Conservation (phyloP, 2,113 vertebrate species). For the Oncorhynchus clarkii region DNA sequence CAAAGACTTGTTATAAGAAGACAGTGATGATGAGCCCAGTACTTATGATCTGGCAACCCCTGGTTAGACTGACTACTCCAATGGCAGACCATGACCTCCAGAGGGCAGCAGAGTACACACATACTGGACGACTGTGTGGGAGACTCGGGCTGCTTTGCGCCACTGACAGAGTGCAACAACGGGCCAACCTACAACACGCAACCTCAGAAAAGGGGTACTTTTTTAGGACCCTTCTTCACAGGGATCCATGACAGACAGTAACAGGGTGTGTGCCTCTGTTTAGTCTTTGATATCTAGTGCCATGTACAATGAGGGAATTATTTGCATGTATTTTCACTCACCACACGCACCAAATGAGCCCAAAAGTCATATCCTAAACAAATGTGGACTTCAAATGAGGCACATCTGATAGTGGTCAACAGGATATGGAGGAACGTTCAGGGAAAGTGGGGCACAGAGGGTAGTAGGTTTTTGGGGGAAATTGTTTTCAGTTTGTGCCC, state of each 20-base stretch:
- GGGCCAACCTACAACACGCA: background rate
- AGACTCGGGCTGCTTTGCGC: background rate
- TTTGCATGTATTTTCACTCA: too few species aligned
- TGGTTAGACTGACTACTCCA: background rate
- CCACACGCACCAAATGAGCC: too few species aligned
- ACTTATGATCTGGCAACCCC: background rate
- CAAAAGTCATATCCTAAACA: too few species aligned
- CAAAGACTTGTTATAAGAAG: too few species aligned
- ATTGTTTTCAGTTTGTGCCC: background rate
- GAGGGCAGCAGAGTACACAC: slow-evolving; percentile 18
- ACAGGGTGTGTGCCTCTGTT: too few species aligned
- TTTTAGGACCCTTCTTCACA: too few species aligned
- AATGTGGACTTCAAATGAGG: too few species aligned
- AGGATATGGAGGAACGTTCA: background rate
- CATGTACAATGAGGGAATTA: too few species aligned
- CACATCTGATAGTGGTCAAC: background rate
- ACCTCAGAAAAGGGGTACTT: too few species aligned
- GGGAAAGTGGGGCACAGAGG: slow-evolving; percentile 13
- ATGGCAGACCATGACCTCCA: slow-evolving; percentile 13
- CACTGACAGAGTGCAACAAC: background rate
- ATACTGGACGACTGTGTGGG: background rate
- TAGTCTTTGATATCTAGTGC: too few species aligned
- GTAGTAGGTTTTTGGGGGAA: slow-evolving; percentile 28
- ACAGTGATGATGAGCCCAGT: too few species aligned
- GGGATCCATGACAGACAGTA: too few species aligned